phyloP scores from a whole-genome alignment of 2,797 vertebrate species.

The Borostomias antarcticus region DNA sequence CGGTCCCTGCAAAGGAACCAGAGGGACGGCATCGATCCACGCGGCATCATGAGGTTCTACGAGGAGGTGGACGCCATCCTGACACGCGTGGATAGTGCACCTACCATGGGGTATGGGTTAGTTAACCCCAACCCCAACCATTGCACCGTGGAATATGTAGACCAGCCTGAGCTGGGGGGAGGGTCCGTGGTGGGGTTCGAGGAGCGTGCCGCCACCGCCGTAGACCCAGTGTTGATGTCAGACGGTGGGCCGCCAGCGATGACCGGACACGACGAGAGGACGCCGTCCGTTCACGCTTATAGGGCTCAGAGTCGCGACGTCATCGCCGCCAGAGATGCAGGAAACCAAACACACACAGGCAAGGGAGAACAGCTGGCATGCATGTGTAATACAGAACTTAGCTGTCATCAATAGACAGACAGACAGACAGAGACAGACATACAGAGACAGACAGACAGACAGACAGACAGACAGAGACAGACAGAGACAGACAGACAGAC shows the following conservation, averaged over 20 bases:
- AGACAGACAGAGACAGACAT: too few species aligned
- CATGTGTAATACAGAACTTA: too few species aligned
- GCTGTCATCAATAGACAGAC: too few species aligned
- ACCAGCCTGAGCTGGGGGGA: constrained; percentile 30
- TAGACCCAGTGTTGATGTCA: constrained; percentile 30
- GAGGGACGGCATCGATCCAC: constrained; percentile 74
- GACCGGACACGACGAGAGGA: constrained; percentile 36
- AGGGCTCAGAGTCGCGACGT: constrained; percentile 24
- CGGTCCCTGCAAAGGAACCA: constrained; percentile 84
- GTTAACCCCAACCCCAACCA: too few species aligned
- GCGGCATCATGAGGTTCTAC: constrained; percentile 85
- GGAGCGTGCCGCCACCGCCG: constrained; percentile 32
- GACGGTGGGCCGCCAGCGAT: constrained; percentile 1
- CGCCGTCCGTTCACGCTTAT: constrained; percentile 20
- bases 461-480: too few species aligned
- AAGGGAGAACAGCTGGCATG: too few species aligned
- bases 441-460: too few species aligned
- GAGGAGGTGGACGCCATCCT: constrained; percentile 85
- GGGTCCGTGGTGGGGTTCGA: constrained; percentile 22
- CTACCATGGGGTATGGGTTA: constrained; percentile 3
- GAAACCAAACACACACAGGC: constrained; percentile 6
- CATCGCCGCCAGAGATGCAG: constrained; percentile 19
- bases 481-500: background rate
- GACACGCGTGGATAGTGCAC: constrained; percentile 55
- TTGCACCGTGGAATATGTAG: constrained; percentile 37